These are phyloP conservation scores for Muricea muricata DNA, from an alignment of 92 coral and sea anemone species.

Conservation along the genomic window DNA sequence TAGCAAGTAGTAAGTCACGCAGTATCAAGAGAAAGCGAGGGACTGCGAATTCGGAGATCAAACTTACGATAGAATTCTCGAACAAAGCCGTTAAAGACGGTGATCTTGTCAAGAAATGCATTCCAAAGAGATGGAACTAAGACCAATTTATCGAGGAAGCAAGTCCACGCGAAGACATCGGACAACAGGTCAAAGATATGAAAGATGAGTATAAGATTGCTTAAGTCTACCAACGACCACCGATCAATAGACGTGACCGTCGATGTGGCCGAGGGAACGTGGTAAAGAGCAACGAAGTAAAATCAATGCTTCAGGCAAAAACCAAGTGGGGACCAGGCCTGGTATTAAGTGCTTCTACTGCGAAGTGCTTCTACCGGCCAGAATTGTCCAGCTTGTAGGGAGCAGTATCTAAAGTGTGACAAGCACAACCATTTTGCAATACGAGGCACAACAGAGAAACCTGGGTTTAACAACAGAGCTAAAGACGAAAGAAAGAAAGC, in stretches of 20 bases:
- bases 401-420: constrained; percentile 68
- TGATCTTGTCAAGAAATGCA: constrained; percentile 62
- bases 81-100: constrained; percentile 72
- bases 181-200: constrained; percentile 72
- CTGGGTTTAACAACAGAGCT: neutral
- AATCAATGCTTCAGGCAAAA: neutral
- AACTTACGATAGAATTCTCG: constrained; percentile 59
- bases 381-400: constrained; percentile 66
- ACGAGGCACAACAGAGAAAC: constrained; percentile 21
- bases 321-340: constrained; percentile 9
- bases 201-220: constrained; percentile 52
- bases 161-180: constrained; percentile 59
- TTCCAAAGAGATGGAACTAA: constrained; percentile 63
- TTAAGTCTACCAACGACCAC: neutral
- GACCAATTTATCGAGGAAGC: constrained; percentile 63
- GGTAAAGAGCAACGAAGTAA: neutral
- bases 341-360: constrained; percentile 49
- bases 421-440: constrained; percentile 63
- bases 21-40: constrained; percentile 59
- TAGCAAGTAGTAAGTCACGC: constrained; percentile 40
- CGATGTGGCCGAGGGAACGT: constrained; percentile 9
- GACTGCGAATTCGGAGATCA: constrained; percentile 68
- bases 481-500: neutral
- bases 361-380: constrained; percentile 67
- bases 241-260: neutral